Conservation (phyloP, 2,113 vertebrate species). For the Pimephales promelas region DNA sequence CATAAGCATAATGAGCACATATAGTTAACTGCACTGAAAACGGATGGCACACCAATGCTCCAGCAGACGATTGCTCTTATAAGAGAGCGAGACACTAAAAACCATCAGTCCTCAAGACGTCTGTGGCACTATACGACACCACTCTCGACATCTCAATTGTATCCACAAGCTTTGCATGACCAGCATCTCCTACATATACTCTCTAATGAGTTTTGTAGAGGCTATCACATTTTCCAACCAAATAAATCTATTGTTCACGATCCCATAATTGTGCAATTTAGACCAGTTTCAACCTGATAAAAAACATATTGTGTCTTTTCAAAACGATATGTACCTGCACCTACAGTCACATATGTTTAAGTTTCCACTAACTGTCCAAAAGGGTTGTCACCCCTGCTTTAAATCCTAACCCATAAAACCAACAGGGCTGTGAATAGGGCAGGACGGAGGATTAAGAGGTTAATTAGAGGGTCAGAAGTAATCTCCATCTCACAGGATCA, state of each 20-base stretch:
- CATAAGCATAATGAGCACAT: background rate
- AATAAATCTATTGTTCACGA: background rate
- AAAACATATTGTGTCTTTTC: background rate
- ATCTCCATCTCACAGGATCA: background rate
- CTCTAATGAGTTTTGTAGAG: background rate
- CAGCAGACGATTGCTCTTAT: background rate
- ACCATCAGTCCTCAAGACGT: background rate
- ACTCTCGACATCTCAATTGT: background rate
- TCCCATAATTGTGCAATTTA: background rate
- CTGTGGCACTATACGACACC: background rate
- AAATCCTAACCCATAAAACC: background rate
- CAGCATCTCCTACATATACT: background rate
- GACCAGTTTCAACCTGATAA: background rate
- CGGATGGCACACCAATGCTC: background rate
- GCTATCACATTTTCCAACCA: background rate
- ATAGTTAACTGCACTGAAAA: background rate
- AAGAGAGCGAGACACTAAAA: background rate
- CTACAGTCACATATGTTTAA: background rate
- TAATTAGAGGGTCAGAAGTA: conserved; percentile 14
- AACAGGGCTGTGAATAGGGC: no score
- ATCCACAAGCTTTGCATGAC: background rate
- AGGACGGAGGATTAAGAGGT: background rate
- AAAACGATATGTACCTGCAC: background rate
- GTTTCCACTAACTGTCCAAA: background rate
- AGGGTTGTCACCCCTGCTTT: background rate